Conservation (phyloP, 2,113 vertebrate genomes). For the Gambusia holbrooki region DNA sequence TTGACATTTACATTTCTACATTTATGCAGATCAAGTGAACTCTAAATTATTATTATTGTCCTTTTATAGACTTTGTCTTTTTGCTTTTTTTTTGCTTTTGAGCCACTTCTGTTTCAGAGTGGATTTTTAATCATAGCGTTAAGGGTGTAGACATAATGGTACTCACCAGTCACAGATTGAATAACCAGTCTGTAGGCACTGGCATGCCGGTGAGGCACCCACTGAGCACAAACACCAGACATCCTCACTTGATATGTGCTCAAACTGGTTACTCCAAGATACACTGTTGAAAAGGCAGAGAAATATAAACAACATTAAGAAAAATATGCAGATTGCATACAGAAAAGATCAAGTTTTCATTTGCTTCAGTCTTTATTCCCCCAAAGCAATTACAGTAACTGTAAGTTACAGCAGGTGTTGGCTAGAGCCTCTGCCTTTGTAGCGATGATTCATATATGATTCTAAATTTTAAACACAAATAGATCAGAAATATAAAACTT, state of each 20-base stretch:
- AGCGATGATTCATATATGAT: not conserved
- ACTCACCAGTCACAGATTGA: constrained; percentile 87
- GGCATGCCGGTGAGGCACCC: constrained; percentile 91
- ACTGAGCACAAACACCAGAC: constrained; percentile 87
- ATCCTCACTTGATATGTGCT: constrained; percentile 82
- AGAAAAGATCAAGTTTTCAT: not conserved
- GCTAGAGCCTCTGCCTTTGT: not conserved
- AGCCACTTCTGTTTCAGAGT: too few relatives aligned
- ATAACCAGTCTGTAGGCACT: constrained; percentile 84
- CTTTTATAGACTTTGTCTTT: too few relatives aligned
- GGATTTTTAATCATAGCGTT: too few relatives aligned
- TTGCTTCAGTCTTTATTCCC: not conserved
- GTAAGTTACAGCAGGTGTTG: not conserved
- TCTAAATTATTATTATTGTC: too few relatives aligned
- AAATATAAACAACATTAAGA: not conserved
- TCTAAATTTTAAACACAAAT: not conserved
- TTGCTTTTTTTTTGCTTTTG: too few relatives aligned
- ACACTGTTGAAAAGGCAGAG: constrained; percentile 74
- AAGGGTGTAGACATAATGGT: too few relatives aligned
- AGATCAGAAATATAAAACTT: not conserved
- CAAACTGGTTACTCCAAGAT: constrained; percentile 86
- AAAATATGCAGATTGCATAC: too few relatives aligned
- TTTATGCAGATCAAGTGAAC: too few relatives aligned
- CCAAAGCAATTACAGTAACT: not conserved
- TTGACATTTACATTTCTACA: too few relatives aligned